Percentiles rank a stretch among this genome's conserved stretches.
These are phyloP conservation scores for Ceratosolen fusciceps DNA, from an alignment of 1,140 invertebrate species.

Conservation along the genomic window DNA sequence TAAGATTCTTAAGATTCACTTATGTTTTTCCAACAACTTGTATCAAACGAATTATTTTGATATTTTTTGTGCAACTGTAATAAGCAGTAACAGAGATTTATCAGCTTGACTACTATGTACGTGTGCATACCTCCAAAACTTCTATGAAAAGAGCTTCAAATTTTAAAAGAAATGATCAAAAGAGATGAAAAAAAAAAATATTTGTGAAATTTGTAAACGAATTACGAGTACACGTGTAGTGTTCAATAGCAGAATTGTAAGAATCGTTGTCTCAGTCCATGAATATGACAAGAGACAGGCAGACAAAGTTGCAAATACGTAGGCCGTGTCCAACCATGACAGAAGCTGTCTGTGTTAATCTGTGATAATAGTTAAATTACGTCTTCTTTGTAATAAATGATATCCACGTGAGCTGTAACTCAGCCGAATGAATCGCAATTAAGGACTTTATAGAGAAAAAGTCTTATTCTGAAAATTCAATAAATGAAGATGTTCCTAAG, in stretches of 20 bases:
- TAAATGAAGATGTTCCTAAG: conserved; percentile 15
- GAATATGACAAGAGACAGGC: conserved; percentile 52
- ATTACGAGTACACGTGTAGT: conserved; percentile 45
- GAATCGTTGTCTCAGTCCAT: conserved; percentile 49
- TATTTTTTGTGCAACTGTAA: conserved; percentile 29
- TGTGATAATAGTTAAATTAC: conserved; percentile 69
- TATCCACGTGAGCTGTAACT: conserved; percentile 56
- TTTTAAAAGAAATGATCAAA: conserved; percentile 20
- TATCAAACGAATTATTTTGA: conserved; percentile 36
- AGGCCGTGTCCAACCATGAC: conserved; percentile 63
- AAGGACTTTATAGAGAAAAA: conserved; percentile 27
- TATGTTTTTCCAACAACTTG: conserved; percentile 32
- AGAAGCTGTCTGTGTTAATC: conserved; percentile 68
- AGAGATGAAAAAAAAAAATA: conserved; percentile 24
- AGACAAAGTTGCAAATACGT: conserved; percentile 53
- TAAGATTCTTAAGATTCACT: conserved; percentile 49
- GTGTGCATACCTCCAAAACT: conserved; percentile 24
- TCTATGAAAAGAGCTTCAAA: conserved; percentile 24
- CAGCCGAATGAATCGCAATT: conserved; percentile 47
- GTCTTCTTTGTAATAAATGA: conserved; percentile 62
- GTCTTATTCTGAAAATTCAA: conserved; percentile 40
- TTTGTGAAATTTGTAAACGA: conserved; percentile 40
- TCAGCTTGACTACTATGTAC: not conserved
- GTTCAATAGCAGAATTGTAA: conserved; percentile 48
- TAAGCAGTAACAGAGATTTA: not conserved